A percentile compares a stretch with the other conserved stretches of the same genome.
Evolutionary conservation across 2,888 invertebrate species (phyloP).

Genomic region (Abscondita cerata): DNA sequence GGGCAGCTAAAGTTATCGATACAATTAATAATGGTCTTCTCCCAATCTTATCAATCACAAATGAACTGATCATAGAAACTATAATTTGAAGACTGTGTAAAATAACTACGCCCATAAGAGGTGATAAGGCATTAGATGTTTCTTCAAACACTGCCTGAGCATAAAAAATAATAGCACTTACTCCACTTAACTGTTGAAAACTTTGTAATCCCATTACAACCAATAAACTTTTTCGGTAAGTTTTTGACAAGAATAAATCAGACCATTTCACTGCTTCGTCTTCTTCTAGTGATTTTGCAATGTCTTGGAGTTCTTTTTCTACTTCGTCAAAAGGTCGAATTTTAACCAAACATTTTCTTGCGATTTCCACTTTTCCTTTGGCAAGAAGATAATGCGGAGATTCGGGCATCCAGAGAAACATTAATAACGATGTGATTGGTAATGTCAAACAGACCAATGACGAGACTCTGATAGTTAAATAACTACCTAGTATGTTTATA

Average conservation of each 20-base stretch:
- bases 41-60: conserved; percentile 68
- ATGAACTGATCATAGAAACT: conserved; percentile 63
- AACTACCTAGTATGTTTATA: conserved; percentile 68
- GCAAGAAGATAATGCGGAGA: conserved; percentile 61
- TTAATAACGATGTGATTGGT: conserved; percentile 63
- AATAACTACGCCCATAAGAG: conserved; percentile 63
- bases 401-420: conserved; percentile 70
- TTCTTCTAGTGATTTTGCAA: conserved; percentile 44
- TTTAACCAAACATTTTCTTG: conserved; percentile 62
- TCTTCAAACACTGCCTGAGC: conserved; percentile 66
- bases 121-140: conserved; percentile 54
- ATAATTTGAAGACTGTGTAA: conserved; percentile 64
- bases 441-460: conserved; percentile 65
- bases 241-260: conserved; percentile 62
- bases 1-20: conserved; percentile 56
- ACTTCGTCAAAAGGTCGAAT: conserved; percentile 61
- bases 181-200: conserved; percentile 67
- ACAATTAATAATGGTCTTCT: conserved; percentile 67
- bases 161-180: conserved; percentile 66
- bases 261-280: conserved; percentile 58
- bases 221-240: conserved; percentile 66
- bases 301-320: conserved; percentile 58
- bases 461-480: conserved; percentile 61
- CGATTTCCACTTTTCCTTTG: conserved; percentile 55
- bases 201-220: conserved; percentile 66